Base-by-base conservation (phyloP, 2,797 vertebrate species). In the Acanthurus lineatus region DNA sequence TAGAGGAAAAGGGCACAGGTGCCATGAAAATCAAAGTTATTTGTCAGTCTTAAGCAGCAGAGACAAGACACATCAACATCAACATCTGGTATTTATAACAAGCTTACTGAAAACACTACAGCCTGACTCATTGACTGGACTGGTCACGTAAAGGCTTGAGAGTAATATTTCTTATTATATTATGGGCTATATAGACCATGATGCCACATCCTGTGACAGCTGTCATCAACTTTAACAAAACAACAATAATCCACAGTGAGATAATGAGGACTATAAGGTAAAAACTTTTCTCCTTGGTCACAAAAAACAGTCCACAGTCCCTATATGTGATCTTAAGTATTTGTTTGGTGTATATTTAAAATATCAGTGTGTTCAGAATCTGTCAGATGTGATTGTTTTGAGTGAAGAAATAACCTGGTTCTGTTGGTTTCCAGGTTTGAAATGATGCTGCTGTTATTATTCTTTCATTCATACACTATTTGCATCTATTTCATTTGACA, bases 51-150 rank as follows among this genome's bases (percentile, higher is more conserved):
- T 28, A 73, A 60, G 38, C 8, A 14, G 1, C 8, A 14, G 1
- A 38, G 53, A 73, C 38, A 58, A 65, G 47, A 59, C 59, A 57
- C 62, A 82, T 81, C 58, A 69, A 11, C 70, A 57, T 12, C n/a
- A n/a, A 25, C 25, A 25, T 25, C 25, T 2, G 28, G 5, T 32
- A 32, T 32, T 32, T 49, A 8, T 80, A 74, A 83, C 1, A 0
- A 40, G 69, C 82, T 87, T 77, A 84, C 12, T 73, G 54, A 84
- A 77, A 82, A 81, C 16, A 69, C 68, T 67, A 32, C 6, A 20
- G 35, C 19, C 47, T 69, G 73, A 64, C 52, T 76, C 38, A 40
- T 71, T 9, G 67, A 68, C 22, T 25, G 42, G 58, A 51, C 48
- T 64, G 28, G 28, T 66, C 45, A 42, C 35, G 8, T 69, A 42